Percentiles rank a stretch among this genome's conserved stretches.
phyloP scores from a whole-genome alignment of 2,888 invertebrate genomes.

The Tryphoninae sp. region DNA sequence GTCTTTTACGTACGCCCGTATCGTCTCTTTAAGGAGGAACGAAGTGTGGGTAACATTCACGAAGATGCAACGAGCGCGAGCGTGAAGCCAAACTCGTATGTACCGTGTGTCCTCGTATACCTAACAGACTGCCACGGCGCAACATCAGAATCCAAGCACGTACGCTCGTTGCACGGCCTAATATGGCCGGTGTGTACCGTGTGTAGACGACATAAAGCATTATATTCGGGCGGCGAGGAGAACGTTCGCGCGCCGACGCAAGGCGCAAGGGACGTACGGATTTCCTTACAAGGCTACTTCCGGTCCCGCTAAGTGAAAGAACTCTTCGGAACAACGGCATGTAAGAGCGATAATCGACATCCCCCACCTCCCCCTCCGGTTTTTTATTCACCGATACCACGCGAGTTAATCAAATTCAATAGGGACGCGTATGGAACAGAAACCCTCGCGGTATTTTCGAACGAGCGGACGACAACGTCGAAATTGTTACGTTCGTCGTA shows the following conservation, averaged over 20 bases:
- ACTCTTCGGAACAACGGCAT: constrained; percentile 33
- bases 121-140: constrained; percentile 50
- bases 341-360: constrained; percentile 37
- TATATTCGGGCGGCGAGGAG: constrained; percentile 68
- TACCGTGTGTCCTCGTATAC: constrained; percentile 54
- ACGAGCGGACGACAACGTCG: background rate
- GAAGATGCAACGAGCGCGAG: constrained; percentile 54
- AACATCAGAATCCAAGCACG: constrained; percentile 72
- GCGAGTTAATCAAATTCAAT: background rate
- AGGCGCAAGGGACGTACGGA: constrained; percentile 54
- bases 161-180: constrained; percentile 70
- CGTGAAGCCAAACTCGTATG: constrained; percentile 53
- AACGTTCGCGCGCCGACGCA: constrained; percentile 40
- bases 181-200: constrained; percentile 54
- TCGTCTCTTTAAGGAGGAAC: constrained; percentile 56
- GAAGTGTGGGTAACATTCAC: constrained; percentile 52
- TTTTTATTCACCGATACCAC: background rate
- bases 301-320: constrained; percentile 65
- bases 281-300: constrained; percentile 77
- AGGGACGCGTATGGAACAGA: background rate
- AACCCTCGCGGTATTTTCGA: too few relatives aligned
- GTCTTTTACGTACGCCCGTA: constrained; percentile 49
- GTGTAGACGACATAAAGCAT: constrained; percentile 66
- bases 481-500: background rate
- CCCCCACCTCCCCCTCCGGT: background rate